phyloP scores from a whole-genome alignment of 2,113 vertebrate species.

The Rynchops niger region DNA sequence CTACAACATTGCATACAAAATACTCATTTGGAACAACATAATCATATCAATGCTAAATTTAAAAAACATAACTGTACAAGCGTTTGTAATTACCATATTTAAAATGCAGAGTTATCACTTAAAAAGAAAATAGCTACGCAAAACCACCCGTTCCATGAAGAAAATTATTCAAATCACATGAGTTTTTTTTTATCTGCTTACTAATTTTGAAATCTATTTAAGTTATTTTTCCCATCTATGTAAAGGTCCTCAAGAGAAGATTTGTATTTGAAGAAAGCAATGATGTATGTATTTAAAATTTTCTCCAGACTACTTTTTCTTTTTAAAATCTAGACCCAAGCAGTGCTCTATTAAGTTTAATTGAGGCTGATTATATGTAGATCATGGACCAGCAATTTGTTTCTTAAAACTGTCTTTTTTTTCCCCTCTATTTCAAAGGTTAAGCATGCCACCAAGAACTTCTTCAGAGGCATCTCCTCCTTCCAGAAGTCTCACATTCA shows the following conservation, averaged over 20 bases:
- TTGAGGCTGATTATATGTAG: neutral
- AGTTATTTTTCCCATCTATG: neutral
- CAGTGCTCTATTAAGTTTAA: neutral
- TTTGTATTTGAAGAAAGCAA: neutral
- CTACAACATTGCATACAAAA: neutral
- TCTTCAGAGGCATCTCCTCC: neutral
- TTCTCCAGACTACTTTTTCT: neutral
- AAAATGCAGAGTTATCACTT: neutral
- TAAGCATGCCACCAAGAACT: neutral
- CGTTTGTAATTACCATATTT: neutral
- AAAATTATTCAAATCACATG: neutral
- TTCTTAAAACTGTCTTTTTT: neutral
- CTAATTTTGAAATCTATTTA: neutral
- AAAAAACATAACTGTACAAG: neutral
- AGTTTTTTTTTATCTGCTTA: neutral
- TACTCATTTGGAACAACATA: neutral
- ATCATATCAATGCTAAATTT: neutral
- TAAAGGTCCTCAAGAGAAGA: neutral
- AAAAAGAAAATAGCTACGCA: neutral
- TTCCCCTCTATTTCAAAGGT: neutral
- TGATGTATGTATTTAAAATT: neutral
- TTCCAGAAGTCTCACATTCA: neutral
- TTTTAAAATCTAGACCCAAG: neutral
- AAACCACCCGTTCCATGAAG: neutral
- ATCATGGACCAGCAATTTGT: neutral